Evolutionary conservation across 2,797 vertebrate genomes (phyloP).

Genomic region (Silurus lanzhouensis): DNA sequence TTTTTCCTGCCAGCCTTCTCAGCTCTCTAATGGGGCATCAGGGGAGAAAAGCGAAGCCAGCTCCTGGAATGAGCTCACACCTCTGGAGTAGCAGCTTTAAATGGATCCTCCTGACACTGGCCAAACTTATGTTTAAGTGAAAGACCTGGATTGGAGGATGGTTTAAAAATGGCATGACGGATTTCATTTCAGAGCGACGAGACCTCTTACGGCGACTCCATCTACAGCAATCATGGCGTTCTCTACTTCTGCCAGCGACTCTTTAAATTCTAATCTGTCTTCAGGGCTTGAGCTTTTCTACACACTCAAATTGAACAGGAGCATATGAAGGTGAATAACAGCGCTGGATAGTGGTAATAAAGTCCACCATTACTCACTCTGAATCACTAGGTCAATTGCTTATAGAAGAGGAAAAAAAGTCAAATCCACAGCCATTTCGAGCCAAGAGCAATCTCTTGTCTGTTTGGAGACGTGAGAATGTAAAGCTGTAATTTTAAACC

Average conservation of each 20-base stretch:
- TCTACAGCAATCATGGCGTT: background rate
- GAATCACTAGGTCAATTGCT: conserved; percentile 35
- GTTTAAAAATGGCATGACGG: conserved; percentile 46
- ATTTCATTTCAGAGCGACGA: conserved; percentile 39
- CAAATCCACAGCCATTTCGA: conserved; percentile 11
- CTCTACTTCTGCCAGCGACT: background rate
- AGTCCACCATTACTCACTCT: conserved; percentile 28
- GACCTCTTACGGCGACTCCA: conserved; percentile 20
- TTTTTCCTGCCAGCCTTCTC: conserved; percentile 66
- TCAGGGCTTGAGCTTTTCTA: background rate
- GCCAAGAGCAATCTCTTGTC: conserved; percentile 26
- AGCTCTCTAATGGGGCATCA: conserved; percentile 53
- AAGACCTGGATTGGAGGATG: conserved; percentile 34
- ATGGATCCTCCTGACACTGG: conserved; percentile 46
- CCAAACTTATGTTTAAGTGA: conserved; percentile 45
- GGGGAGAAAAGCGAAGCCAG: conserved; percentile 31
- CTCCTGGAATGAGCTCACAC: conserved; percentile 8
- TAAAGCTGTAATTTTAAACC: background rate
- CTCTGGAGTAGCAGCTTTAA: conserved; percentile 46
- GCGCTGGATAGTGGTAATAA: conserved; percentile 30
- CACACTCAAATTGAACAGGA: background rate
- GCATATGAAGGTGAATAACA: conserved; percentile 29
- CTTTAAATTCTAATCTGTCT: background rate
- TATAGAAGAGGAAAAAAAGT: background rate
- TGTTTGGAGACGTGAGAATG: background rate